Evolutionary conservation across 2,797 vertebrate species (phyloP).

Genomic region (Acridotheres tristis): DNA sequence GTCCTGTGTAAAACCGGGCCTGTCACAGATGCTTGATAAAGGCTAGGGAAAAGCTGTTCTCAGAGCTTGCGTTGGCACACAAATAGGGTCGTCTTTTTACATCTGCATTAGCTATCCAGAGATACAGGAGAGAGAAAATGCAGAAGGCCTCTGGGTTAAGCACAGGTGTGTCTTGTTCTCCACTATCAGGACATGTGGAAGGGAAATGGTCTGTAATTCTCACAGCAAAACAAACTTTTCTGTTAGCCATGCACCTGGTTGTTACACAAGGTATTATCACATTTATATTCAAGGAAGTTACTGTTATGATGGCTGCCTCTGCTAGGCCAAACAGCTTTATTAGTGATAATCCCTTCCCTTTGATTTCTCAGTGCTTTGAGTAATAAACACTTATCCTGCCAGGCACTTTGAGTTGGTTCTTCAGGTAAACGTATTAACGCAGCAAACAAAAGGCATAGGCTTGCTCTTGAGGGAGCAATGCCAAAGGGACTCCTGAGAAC

Average conservation of each 20-base stretch:
- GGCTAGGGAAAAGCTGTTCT: neutral
- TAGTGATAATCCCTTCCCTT: slow-evolving; percentile 8
- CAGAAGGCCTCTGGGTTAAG: neutral
- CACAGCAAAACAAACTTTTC: neutral
- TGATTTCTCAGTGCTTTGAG: slow-evolving; percentile 6
- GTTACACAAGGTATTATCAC: neutral
- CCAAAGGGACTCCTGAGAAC: neutral
- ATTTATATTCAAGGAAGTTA: neutral
- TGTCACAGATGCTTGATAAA: neutral
- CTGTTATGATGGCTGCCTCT: neutral
- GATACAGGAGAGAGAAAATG: neutral
- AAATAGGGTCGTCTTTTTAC: neutral
- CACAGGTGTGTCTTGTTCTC: neutral
- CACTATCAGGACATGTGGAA: neutral
- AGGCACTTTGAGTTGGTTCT: neutral
- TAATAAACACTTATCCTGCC: neutral
- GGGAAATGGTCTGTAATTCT: neutral
- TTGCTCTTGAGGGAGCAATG: neutral
- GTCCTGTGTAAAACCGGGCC: neutral
- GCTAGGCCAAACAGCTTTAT: neutral
- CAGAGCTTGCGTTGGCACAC: neutral
- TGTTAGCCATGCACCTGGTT: neutral
- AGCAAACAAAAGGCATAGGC: neutral
- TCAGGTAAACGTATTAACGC: neutral
- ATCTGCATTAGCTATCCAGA: neutral